Base-by-base conservation (phyloP, 1,140 invertebrate species). In the Protaetia brevitarsis region DNA sequence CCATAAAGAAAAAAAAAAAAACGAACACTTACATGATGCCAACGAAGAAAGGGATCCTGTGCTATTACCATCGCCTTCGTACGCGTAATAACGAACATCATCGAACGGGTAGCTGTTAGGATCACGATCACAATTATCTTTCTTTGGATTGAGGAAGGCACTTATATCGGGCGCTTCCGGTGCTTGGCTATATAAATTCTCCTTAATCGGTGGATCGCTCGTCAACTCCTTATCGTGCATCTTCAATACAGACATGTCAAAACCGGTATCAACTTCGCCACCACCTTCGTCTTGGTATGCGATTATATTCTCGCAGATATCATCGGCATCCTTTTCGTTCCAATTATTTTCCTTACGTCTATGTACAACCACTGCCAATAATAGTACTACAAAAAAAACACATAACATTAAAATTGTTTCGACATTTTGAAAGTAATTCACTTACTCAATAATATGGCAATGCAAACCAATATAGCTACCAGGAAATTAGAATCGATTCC, bases 261-360 rank as follows among this genome's bases (percentile, higher is more conserved):
- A 98, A 4, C 91, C 93, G 1, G 94, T 92, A 75, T 98, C 96
- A 11, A 93, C 92, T 79, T 98, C 95, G 70, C 95, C 95, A 74
- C 94, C 95, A 31, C 96, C 96, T 81, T 98, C 96, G 73, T 98
- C 96, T 78, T 97, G 94, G 75, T 98, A 98, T 73, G 94, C 94
- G 67, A 98, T 97, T 68, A 98, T 97, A 74, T 95, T 98, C 80
- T 98, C 96, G 68, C 95, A 82, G 30, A 97, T 96, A 77, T 98
- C 96, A 76, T 98, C 95, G 71, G 94, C 88, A 74, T 97, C 95
- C 76, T 96, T 96, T 74, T 87, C 87, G 29, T 94, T 89, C 71
- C 90, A 85, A 65, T 94, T 93, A 74, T 96, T 91, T 7, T 90
- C 88, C 71, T 90, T 88, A 29, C 89, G 84, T 68, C 89, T 85